A percentile compares a stretch with the other conserved stretches of the same genome.
These are phyloP conservation scores for Drosophila demipolita DNA, from an alignment of 2,888 invertebrate genomes.

Conservation along the genomic window DNA sequence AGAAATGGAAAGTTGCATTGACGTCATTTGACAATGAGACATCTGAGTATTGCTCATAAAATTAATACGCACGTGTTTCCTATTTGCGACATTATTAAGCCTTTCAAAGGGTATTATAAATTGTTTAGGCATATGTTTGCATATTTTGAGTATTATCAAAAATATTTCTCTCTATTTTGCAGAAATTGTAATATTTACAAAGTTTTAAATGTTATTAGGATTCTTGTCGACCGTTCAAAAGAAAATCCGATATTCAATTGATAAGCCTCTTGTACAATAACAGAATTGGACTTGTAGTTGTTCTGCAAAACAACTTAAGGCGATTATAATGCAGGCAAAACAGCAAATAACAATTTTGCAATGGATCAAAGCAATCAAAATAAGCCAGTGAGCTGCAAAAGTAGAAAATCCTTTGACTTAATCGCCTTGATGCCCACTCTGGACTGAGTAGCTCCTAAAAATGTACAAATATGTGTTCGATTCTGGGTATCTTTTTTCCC, in stretches of 20 bases:
- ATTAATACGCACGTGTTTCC: constrained; percentile 3
- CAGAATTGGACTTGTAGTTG: not conserved
- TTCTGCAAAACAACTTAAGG: constrained; percentile 15
- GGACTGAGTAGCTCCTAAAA: not conserved
- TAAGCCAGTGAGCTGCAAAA: constrained; percentile 27
- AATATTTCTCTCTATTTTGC: not conserved
- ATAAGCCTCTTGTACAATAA: too few relatives aligned
- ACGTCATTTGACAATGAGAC: constrained; percentile 17
- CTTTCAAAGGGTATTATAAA: not conserved
- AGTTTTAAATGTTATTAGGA: not conserved
- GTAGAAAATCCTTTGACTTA: constrained; percentile 31
- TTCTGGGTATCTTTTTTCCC: not conserved
- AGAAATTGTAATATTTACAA: not conserved
- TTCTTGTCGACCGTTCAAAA: not conserved
- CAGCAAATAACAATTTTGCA: constrained; percentile 13
- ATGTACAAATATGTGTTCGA: not conserved
- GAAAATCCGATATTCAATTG: not conserved
- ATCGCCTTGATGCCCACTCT: constrained; percentile 12
- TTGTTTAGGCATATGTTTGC: not conserved
- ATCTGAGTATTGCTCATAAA: not conserved
- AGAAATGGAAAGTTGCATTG: not conserved
- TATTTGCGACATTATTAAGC: not conserved
- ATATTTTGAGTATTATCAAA: not conserved
- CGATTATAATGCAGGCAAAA: constrained; percentile 30
- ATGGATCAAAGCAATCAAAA: constrained; percentile 27